Percentiles rank a stretch among this genome's conserved stretches.
phyloP scores from a whole-genome alignment of 2,113 vertebrate species.

The Peromyscus maniculatus region DNA sequence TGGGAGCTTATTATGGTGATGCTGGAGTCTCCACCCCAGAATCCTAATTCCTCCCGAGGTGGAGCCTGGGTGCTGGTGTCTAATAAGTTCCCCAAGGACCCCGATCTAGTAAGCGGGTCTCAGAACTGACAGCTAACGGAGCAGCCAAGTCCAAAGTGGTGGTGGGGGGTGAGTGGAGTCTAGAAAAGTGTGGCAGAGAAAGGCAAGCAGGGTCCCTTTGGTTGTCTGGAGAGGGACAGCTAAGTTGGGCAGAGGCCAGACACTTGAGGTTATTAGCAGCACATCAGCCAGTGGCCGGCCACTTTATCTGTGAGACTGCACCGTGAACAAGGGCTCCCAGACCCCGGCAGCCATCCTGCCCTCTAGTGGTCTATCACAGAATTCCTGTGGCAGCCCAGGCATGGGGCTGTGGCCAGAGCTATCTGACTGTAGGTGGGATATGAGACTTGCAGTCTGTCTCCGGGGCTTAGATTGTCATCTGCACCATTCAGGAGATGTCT shows the following conservation, averaged over 20 bases:
- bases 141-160: not conserved
- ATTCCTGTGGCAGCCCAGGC: not conserved
- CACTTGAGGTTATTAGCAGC: accelerated
- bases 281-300: accelerated
- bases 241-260: too few relatives aligned
- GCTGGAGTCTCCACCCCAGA: not conserved
- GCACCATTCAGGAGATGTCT: not conserved
- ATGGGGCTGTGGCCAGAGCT: not conserved
- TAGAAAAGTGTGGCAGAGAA: not conserved
- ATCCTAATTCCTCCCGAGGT: accelerated
- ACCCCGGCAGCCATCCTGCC: not conserved
- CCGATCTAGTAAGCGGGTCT: not conserved
- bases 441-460: not conserved
- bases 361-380: accelerated
- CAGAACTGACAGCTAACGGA: too few relatives aligned
- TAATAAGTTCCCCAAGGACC: not conserved
- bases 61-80: accelerated
- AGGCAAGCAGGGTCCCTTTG: not conserved
- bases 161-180: accelerated
- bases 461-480: not conserved
- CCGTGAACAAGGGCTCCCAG: accelerated
- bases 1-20: not conserved
- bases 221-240: not conserved
- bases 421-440: too few relatives aligned
- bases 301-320: accelerated